phyloP scores from a whole-genome alignment of 2,113 vertebrate species.

The Dipodomys spectabilis region DNA sequence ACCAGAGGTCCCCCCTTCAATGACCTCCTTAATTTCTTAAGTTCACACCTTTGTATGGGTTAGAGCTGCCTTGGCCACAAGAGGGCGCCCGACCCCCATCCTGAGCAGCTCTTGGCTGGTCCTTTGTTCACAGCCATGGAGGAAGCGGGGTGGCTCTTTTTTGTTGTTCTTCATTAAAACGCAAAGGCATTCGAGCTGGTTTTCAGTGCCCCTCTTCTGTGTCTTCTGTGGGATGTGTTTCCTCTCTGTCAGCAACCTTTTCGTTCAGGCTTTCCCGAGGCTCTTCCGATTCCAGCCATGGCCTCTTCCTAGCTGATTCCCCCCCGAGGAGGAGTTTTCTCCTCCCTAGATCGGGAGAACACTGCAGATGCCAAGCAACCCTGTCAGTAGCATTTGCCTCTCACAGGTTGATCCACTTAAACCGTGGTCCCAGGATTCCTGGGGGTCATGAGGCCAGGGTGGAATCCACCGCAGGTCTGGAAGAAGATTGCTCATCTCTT shows the following conservation, averaged over 20 bases:
- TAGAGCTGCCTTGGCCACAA: background rate
- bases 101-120: background rate
- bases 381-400: too few species aligned
- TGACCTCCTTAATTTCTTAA: background rate
- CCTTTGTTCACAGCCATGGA: constrained; percentile 14
- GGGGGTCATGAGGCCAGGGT: too few species aligned
- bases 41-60: background rate
- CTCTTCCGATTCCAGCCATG: background rate
- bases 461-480: too few species aligned
- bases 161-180: background rate
- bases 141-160: background rate
- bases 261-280: background rate
- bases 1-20: too few species aligned
- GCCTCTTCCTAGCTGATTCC: background rate
- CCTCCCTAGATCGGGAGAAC: too few species aligned
- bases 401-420: background rate
- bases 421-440: background rate
- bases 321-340: background rate
- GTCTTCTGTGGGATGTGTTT: background rate
- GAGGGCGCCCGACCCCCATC: background rate
- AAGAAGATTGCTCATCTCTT: background rate
- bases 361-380: too few species aligned
- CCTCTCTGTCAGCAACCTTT: background rate
- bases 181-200: background rate
- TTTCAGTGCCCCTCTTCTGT: background rate